Percentiles rank a stretch among this genome's conserved stretches.
These are phyloP conservation scores for Autographa pulchrina DNA, from an alignment of 2,888 invertebrate species.

Conservation along the genomic window DNA sequence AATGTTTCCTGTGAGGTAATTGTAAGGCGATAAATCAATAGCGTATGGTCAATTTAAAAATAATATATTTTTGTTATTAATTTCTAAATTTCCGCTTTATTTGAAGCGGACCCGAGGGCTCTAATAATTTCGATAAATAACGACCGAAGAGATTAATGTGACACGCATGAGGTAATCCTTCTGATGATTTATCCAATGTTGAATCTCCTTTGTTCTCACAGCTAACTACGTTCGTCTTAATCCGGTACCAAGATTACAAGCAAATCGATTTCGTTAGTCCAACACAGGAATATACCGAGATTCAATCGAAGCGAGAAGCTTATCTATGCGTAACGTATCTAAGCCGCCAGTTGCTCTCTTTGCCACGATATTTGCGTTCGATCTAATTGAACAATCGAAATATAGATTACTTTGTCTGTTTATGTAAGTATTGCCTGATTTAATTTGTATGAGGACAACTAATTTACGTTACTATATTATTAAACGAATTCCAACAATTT, in stretches of 20 bases:
- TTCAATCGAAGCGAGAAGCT: conserved; percentile 72
- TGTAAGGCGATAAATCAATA: conserved; percentile 55
- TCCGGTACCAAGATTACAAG: conserved; percentile 75
- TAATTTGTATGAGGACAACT: background rate
- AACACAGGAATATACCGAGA: conserved; percentile 70
- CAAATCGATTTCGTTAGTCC: conserved; percentile 76
- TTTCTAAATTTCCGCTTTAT: conserved; percentile 43
- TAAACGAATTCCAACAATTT: background rate
- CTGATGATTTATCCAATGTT: conserved; percentile 57
- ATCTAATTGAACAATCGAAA: conserved; percentile 67
- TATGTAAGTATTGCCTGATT: conserved; percentile 2
- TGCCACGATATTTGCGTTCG: conserved; percentile 76
- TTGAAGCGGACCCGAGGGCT: conserved; percentile 27
- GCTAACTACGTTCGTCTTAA: conserved; percentile 70
- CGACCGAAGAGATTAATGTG: conserved; percentile 38
- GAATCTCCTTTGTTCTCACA: conserved; percentile 72
- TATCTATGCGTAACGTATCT: conserved; percentile 72
- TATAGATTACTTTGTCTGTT: conserved; percentile 15
- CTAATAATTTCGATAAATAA: conserved; percentile 52
- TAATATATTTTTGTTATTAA: conserved; percentile 47
- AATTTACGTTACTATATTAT: background rate
- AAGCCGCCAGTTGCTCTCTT: conserved; percentile 73
- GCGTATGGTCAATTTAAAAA: conserved; percentile 53
- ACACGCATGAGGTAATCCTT: conserved; percentile 49
- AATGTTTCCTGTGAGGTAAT: conserved; percentile 58